phyloP scores from a whole-genome alignment of 2,113 vertebrate genomes.

The Megalops atlanticus region DNA sequence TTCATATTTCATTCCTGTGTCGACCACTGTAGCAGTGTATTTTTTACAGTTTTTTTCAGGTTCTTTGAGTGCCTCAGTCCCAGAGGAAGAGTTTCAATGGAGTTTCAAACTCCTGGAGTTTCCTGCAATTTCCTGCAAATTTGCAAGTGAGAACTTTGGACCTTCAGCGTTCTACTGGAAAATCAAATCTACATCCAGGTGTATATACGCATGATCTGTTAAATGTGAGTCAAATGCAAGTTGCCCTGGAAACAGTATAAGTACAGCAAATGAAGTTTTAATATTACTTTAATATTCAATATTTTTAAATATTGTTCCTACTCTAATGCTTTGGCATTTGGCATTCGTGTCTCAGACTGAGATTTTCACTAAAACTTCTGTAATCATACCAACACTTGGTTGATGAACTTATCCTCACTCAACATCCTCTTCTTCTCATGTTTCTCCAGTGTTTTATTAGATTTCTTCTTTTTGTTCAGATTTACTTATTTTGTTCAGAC shows the following conservation, averaged over 20 bases:
- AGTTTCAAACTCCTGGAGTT: no score
- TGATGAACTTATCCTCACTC: no score
- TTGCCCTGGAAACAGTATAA: neutral
- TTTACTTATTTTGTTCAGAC: no score
- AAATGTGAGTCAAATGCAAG: neutral
- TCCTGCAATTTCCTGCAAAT: neutral
- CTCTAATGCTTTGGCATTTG: no score
- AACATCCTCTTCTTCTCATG: neutral
- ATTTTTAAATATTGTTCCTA: no score
- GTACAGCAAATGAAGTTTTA: neutral
- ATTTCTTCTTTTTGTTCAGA: no score
- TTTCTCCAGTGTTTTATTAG: no score
- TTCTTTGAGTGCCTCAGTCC: no score
- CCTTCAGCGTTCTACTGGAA: neutral
- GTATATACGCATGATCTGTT: neutral
- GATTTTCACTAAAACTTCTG: neutral
- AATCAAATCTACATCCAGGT: neutral
- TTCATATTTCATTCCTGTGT: neutral
- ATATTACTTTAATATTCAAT: neutral
- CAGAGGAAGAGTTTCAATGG: no score
- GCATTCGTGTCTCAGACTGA: neutral
- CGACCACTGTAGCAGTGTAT: neutral
- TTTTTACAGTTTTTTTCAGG: neutral
- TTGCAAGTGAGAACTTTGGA: neutral
- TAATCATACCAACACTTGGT: neutral